Evolutionary conservation across 2,797 vertebrate genomes (phyloP).

Genomic region (Masticophis lateralis): DNA sequence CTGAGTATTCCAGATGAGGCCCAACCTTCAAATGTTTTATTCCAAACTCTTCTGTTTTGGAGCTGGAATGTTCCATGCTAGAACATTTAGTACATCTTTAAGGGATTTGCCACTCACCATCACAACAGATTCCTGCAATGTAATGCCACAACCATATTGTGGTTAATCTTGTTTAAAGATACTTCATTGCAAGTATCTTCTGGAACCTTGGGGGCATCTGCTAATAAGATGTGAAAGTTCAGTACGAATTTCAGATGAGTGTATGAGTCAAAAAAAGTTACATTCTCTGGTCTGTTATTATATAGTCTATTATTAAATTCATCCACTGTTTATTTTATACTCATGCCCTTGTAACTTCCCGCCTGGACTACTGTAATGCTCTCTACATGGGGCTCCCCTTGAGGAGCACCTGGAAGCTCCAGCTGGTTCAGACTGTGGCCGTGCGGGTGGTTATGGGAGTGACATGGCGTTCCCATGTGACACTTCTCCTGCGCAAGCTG

Average conservation of each 20-base stretch:
- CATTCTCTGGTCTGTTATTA: background rate
- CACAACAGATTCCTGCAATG: background rate
- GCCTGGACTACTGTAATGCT: no score
- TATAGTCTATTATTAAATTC: background rate
- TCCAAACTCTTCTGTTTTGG: background rate
- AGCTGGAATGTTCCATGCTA: background rate
- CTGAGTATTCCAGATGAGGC: background rate
- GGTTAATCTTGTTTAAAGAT: background rate
- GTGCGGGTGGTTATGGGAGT: no score
- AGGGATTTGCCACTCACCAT: background rate
- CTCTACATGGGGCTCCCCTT: no score
- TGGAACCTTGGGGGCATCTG: background rate
- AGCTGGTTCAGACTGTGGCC: no score
- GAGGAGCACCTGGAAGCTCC: no score
- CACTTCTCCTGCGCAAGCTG: no score
- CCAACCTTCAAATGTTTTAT: background rate
- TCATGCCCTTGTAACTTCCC: no score
- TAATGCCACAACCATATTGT: background rate
- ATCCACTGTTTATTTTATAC: background rate
- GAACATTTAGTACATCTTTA: background rate
- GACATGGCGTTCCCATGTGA: no score
- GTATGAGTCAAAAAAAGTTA: background rate
- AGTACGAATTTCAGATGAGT: background rate
- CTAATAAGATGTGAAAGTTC: background rate
- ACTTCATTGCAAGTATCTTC: background rate